phyloP scores from a whole-genome alignment of 2,113 vertebrate species.

The Takifugu bimaculatus region DNA sequence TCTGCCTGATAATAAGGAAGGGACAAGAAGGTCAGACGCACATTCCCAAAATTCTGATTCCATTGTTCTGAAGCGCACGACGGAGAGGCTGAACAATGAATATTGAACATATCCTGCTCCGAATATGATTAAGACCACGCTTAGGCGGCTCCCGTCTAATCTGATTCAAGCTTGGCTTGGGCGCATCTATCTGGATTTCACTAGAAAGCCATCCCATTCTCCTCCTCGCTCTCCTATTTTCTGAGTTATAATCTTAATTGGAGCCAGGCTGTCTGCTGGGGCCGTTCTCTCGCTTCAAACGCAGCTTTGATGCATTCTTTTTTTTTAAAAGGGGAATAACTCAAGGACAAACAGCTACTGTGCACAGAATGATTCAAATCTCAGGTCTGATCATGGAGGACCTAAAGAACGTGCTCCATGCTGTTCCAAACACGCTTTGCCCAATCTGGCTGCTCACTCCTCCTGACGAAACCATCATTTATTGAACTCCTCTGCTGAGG shows the following conservation, averaged over 20 bases:
- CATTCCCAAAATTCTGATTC: no score
- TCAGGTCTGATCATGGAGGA: no score
- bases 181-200: constrained; percentile 41
- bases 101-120: constrained; percentile 31
- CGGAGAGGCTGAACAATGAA: constrained; percentile 35
- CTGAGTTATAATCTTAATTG: neutral
- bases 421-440: neutral
- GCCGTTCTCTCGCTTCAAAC: neutral
- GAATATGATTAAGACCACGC: constrained; percentile 22
- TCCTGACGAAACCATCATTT: neutral
- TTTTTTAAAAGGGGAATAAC: no score
- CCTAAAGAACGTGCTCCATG: no score
- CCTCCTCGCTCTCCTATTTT: neutral
- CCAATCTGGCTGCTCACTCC: no score
- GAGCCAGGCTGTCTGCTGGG: neutral
- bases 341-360: neutral
- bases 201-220: neutral
- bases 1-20: no score
- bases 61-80: constrained; percentile 3
- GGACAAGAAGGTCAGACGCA: no score
- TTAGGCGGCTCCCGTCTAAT: constrained; percentile 22
- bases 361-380: no score
- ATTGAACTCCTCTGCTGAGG: no score
- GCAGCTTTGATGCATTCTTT: neutral
- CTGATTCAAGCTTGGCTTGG: constrained; percentile 21